These are phyloP conservation scores for Hydractinia symbiolongicarpus DNA, from an alignment of 30 jellyfish, hydroid and myxozoan species.

Conservation along the genomic window DNA sequence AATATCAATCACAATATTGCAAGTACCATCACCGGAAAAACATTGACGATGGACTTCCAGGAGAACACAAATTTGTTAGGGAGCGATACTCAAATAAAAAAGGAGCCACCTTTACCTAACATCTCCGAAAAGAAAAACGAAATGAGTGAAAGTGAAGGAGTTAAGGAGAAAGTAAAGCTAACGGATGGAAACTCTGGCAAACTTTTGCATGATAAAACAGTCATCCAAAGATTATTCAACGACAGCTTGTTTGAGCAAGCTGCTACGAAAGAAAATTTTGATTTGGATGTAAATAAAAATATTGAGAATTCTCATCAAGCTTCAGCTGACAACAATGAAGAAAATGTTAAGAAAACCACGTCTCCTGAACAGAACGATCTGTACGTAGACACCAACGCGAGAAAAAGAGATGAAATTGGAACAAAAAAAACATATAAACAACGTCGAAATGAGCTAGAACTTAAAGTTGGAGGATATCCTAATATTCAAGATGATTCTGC, in stretches of 20 bases:
- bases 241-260: conserved; percentile 17
- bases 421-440: background rate
- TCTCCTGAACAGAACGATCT: background rate
- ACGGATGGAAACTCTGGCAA: background rate
- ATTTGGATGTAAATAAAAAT: background rate
- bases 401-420: background rate
- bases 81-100: background rate
- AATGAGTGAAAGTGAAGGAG: background rate
- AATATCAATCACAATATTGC: conserved; percentile 5
- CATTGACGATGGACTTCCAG: background rate
- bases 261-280: background rate
- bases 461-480: background rate
- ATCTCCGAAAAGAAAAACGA: background rate
- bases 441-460: background rate
- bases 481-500: background rate
- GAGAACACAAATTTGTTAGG: background rate
- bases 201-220: background rate
- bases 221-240: background rate
- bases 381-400: background rate
- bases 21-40: conserved; percentile 2
- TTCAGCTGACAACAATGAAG: background rate
- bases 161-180: background rate
- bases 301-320: background rate
- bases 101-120: background rate
- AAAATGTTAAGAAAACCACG: background rate